Evolutionary conservation across 2,113 vertebrate genomes (phyloP).

Genomic region (Apeltes quadracus): DNA sequence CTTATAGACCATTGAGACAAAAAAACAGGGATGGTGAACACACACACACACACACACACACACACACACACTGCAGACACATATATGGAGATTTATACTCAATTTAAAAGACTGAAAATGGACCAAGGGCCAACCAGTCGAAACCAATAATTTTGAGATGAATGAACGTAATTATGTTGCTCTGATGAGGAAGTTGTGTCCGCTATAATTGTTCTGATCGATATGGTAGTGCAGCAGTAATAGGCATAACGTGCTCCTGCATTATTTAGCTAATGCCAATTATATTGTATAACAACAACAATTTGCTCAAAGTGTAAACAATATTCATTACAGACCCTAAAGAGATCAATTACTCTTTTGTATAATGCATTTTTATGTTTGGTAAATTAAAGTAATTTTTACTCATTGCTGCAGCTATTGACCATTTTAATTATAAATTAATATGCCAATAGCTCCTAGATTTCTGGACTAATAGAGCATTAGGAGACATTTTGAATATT

Average conservation of each 20-base stretch:
- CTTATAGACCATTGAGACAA: slow-evolving; percentile 69
- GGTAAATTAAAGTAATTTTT: slow-evolving; percentile 57
- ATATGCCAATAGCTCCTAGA: neutral
- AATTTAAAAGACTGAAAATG: slow-evolving; percentile 22
- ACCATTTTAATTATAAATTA: neutral
- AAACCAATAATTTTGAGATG: slow-evolving; percentile 11
- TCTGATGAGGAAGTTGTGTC: slow-evolving; percentile 37
- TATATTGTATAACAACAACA: slow-evolving; percentile 38
- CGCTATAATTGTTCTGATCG: slow-evolving; percentile 46
- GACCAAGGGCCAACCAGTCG: slow-evolving; percentile 3
- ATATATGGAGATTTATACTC: slow-evolving; percentile 1
- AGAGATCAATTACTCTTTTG: slow-evolving; percentile 33
- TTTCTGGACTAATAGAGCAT: neutral
- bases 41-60: neutral
- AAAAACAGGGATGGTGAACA: slow-evolving; percentile 27
- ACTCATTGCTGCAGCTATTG: neutral
- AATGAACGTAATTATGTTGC: slow-evolving; percentile 31
- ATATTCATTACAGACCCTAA: slow-evolving; percentile 23
- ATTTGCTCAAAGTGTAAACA: slow-evolving; percentile 35
- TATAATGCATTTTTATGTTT: slow-evolving; percentile 57
- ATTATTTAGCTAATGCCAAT: slow-evolving; percentile 46
- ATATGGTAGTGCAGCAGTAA: slow-evolving; percentile 42
- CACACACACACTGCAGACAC: slow-evolving; percentile 20
- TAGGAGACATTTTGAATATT: neutral
- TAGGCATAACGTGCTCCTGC: slow-evolving; percentile 34